These are phyloP conservation scores for Menura novaehollandiae DNA, from an alignment of 2,113 vertebrate species.

Conservation along the genomic window DNA sequence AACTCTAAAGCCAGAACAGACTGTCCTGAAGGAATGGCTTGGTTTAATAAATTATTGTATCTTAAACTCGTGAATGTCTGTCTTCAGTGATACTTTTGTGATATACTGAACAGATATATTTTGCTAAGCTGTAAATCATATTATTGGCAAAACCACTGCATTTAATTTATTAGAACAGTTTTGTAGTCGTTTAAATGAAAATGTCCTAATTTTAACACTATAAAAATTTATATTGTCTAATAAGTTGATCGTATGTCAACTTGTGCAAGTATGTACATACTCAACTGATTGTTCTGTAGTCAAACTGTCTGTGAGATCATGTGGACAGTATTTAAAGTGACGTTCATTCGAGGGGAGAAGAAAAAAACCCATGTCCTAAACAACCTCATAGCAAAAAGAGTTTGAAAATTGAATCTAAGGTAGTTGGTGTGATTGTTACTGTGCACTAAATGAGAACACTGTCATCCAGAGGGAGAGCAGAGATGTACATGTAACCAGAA, in stretches of 20 bases:
- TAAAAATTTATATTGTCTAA: not conserved
- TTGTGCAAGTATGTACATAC: not conserved
- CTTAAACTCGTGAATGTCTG: not conserved
- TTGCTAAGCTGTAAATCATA: not conserved
- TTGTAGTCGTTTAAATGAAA: not conserved
- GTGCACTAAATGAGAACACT: not conserved
- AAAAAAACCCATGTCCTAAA: not conserved
- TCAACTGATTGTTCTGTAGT: not conserved
- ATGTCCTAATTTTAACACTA: not conserved
- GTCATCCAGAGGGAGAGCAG: not conserved
- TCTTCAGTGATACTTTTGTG: not conserved
- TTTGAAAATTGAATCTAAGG: not conserved
- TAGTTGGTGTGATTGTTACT: not conserved
- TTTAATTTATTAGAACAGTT: conserved; percentile 5
- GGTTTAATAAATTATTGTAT: not conserved
- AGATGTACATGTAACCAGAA: not conserved
- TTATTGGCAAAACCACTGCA: not conserved
- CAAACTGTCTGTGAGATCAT: not conserved
- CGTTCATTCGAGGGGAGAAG: not conserved
- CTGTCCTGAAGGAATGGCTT: not conserved
- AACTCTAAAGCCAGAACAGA: not conserved
- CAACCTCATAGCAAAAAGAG: not conserved
- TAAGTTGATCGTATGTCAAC: not conserved
- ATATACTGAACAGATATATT: not conserved
- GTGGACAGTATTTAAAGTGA: not conserved